Base-by-base conservation (phyloP, 2,888 invertebrate species). In the Catocala nupta region DNA sequence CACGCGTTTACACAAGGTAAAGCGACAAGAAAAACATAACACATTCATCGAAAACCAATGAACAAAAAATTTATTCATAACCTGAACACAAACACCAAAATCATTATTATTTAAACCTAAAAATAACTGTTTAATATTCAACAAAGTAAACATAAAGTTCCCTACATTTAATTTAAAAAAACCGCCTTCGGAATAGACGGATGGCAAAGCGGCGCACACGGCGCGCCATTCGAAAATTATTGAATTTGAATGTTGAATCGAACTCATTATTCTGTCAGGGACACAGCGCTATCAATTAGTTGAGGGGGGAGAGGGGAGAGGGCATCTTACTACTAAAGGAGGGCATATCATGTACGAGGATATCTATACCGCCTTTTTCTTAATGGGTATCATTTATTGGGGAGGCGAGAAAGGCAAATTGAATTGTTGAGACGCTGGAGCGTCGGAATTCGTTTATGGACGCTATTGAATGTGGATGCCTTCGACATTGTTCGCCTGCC, bases 371-470 rank as follows among this genome's bases (percentile, higher is more conserved):
- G 86, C 85, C 90, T 88, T 89, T 88, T 90, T 88, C 87, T 82
- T 89, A 88, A 88, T 88, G 81, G 85, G 68, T 59, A 70, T 63
- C 75, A 79, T 79, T 77, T 79, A 77, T 77, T 77, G 77, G 80
- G 82, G 70, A 77, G 77, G 76, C 75, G 65, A 65, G 73, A 69
- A 73, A 75, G 73, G 81, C 78, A 88, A 89, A 88, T 87, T 85
- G 81, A 83, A 87, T 88, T 86, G 79, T 81, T 75, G 71, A 70
- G 72, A 70, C 80, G 78, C 81, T 78, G 80, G 81, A 77, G 80
- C 78, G 68, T 67, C 66, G 84, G 87, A 87, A 88, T 87, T 83
- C 86, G 79, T 84, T 87, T 88, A 87, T 81, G 80, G 70, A 67
- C 65, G 72, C 60, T 74, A 72, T 79, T 79, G 75, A 77, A 77